Conservation (phyloP, 1,140 invertebrate genomes). For the Nephila pilipes region DNA sequence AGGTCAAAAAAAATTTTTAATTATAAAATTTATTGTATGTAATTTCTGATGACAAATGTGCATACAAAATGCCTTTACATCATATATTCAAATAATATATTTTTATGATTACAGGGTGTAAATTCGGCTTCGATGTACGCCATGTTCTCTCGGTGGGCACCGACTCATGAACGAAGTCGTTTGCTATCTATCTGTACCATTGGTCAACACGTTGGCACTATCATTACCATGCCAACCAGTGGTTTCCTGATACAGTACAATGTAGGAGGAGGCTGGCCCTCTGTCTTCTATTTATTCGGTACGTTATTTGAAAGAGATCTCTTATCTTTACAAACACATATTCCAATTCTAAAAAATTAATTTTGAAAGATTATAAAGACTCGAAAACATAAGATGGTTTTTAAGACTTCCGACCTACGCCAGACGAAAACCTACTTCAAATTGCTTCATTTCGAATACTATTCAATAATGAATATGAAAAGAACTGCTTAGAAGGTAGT, state of each 20-base stretch:
- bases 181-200: slow-evolving; percentile 77
- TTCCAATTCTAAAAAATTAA: no score
- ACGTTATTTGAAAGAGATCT: neutral
- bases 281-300: slow-evolving; percentile 78
- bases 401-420: no score
- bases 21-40: no score
- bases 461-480: no score
- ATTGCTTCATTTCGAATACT: no score
- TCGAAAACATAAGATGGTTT: no score
- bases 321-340: no score
- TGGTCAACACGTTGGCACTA: slow-evolving; percentile 77
- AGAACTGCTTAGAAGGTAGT: no score
- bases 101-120: slow-evolving; percentile 57
- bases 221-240: slow-evolving; percentile 75
- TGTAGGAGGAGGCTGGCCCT: slow-evolving; percentile 77
- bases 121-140: slow-evolving; percentile 77
- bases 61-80: neutral
- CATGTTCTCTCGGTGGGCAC: slow-evolving; percentile 77
- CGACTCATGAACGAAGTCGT: slow-evolving; percentile 76
- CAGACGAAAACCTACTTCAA: no score
- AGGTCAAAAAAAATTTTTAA: no score
- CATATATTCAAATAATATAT: neutral
- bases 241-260: slow-evolving; percentile 75
- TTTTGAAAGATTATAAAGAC: no score
- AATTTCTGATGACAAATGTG: no score